Evolutionary conservation across 2,888 invertebrate species (phyloP).

Genomic region (Chloroclysta siterata): DNA sequence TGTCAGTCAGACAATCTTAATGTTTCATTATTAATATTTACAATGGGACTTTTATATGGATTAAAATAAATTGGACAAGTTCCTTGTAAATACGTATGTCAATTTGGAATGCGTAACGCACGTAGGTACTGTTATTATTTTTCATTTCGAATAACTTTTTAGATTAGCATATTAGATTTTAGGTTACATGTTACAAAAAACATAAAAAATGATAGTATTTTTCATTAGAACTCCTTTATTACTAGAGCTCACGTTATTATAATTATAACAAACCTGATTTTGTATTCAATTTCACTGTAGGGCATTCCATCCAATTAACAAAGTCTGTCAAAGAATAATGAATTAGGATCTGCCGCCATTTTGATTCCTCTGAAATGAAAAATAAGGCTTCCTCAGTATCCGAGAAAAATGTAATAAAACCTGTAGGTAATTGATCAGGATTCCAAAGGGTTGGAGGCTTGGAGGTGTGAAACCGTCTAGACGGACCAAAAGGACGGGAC

Average conservation of each 20-base stretch:
- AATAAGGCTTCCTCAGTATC: conserved; percentile 10
- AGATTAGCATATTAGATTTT: no score
- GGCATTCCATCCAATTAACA: no score
- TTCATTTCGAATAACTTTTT: conserved; percentile 27
- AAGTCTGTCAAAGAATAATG: conserved; percentile 22
- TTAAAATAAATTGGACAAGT: background rate
- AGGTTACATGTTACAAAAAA: no score
- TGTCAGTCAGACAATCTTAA: no score
- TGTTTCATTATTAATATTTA: no score
- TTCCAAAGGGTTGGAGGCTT: conserved; percentile 78
- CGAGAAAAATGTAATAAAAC: conserved; percentile 56
- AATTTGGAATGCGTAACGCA: conserved; percentile 8
- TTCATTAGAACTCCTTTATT: no score
- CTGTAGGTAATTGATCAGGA: conserved; percentile 68
- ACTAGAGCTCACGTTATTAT: no score
- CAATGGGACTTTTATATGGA: no score
- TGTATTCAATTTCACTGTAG: no score
- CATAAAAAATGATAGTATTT: no score
- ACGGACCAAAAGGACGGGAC: conserved; percentile 79
- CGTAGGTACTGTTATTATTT: conserved; percentile 26
- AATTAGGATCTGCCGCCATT: conserved; percentile 30
- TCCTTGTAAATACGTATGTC: background rate
- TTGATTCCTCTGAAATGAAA: conserved; percentile 14
- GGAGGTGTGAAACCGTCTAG: conserved; percentile 82
- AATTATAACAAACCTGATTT: no score